Evolutionary conservation across 2,113 vertebrate genomes (phyloP), one percentile per base, ranked within the genome.

Genomic region (Mesitornis unicolor): DNA sequence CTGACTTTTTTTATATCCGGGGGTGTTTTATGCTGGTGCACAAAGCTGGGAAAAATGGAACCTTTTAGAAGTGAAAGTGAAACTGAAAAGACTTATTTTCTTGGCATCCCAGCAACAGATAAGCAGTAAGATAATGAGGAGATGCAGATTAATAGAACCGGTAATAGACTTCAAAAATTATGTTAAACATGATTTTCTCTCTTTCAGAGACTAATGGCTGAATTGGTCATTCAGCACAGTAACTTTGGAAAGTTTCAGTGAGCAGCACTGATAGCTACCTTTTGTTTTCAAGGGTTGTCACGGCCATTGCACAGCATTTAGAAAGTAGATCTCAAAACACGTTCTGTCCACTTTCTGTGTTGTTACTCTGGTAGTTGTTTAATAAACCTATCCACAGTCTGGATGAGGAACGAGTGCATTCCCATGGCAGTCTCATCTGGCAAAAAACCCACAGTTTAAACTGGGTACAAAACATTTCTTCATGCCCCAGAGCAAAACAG

Each of bases 21-120:
- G 18, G 26, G 6, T 75, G 25, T 54, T 82, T 21, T 26, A 18
- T 63, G 16, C 43, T 64, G 1, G 2, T 79, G 25, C 36, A 73
- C 28, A 79, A 35, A 80, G 29, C 21, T 7, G 11, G 42, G 69
- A 22, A 76, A 87, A 83, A 76, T 8, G 61, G 67, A 65, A 35
- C 6, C 13, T 20, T 8, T 13, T 80, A 70, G 70, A 95, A 96
- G 80, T 57, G 94, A 87, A 92, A 95, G 69, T 84, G 92, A 93
- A 97, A 97, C 60, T 33, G 70, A 35, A 60, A 61, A 74, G 21
- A 28, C 35, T 16, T 48, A 5, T 76, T 90, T 56, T 71, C 57
- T 92, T 83, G 38, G 22, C 24, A 65, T 74, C 59, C 38, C 33
- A 71, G 63, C 25, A 70, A 43, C 78, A 84, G 56, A 53, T 51